Evolutionary conservation across 2,113 vertebrate genomes (phyloP), one percentile per base, ranked within the genome.

Genomic region (Anthoscopus minutus): DNA sequence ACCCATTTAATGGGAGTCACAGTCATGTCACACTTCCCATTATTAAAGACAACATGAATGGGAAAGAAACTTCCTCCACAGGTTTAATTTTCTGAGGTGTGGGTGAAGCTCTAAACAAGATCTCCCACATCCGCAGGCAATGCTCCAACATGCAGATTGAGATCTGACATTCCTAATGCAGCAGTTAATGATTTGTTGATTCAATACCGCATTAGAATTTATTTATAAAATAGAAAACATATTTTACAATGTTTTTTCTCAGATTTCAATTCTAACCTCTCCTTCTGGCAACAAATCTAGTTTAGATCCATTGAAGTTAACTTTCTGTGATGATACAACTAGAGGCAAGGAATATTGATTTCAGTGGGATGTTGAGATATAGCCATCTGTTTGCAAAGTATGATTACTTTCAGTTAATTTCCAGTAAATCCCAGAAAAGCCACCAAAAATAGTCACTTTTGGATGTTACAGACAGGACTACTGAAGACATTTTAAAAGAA

Each of bases 111-210:
- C 82, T 72, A 92, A 96, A 84, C 9, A 71, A 93, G 61, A 48
- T 85, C 86, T 95, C 22, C 58, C 57, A 73, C 8, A 9, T 87
- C 60, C 38, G 64, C 45, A 86, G 67, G 61, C 73, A 87, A 70
- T 14, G 40, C 27, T 93, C 80, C 64, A 85, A 47, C 48, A 81
- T 33, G 50, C 66, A 94, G 73, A 88, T 76, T 48, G 70, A 85
- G 66, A 87, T 62, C 61, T 88, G 42, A 83, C 30, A 86, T 95
- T 95, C 47, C 58, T 70, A 88, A 71, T 84, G 65, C 83, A 90
- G 70, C 81, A 74, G 74, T 73, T 94, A 94, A 96, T 94, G 91
- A 95, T 79, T 84, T 91, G 81, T 86, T 89, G 81, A 84, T 69
- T 72, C 83, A 86, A 80, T 51, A 88, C 2, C 19, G 56, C 60